Evolutionary conservation across 2,113 vertebrate genomes (phyloP).

Genomic region (Sinocyclocheilus anshuiensis): DNA sequence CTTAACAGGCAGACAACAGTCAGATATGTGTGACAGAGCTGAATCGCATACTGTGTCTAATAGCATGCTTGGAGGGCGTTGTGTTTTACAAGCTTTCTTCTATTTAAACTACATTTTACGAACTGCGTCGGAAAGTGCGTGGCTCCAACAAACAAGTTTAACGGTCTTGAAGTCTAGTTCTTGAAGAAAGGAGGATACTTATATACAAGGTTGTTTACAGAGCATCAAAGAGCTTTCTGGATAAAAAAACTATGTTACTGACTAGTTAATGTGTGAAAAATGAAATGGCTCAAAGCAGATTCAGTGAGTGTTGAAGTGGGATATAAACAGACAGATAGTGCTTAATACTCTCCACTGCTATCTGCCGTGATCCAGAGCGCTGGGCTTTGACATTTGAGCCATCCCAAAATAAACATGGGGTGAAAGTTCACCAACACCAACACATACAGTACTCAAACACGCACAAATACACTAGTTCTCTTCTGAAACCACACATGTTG

Average conservation of each 20-base stretch:
- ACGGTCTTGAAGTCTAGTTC: neutral
- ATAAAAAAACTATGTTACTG: slow-evolving; percentile 1
- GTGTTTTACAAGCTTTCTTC: slow-evolving; percentile 47
- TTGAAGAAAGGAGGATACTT: neutral
- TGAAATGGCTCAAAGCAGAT: neutral
- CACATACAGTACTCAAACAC: slow-evolving; percentile 21
- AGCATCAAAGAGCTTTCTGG: slow-evolving; percentile 2
- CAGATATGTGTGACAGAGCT: slow-evolving; percentile 16
- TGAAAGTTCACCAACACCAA: slow-evolving; percentile 60
- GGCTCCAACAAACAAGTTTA: slow-evolving; percentile 6
- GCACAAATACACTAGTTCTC: neutral
- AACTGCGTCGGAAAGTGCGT: slow-evolving; percentile 24
- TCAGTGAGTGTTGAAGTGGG: neutral
- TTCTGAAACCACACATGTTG: slow-evolving; percentile 31
- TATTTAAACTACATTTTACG: slow-evolving; percentile 45
- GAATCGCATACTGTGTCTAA: neutral
- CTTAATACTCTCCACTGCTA: neutral
- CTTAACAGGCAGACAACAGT: slow-evolving; percentile 5
- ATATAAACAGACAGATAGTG: neutral
- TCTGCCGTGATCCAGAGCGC: slow-evolving; percentile 59
- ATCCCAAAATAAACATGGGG: slow-evolving; percentile 69
- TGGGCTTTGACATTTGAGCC: slow-evolving; percentile 68
- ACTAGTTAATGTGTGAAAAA: neutral
- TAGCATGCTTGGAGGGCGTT: neutral
- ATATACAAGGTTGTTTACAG: neutral